Conservation (phyloP, 1,140 invertebrate species). For the Drosophila persimilis region DNA sequence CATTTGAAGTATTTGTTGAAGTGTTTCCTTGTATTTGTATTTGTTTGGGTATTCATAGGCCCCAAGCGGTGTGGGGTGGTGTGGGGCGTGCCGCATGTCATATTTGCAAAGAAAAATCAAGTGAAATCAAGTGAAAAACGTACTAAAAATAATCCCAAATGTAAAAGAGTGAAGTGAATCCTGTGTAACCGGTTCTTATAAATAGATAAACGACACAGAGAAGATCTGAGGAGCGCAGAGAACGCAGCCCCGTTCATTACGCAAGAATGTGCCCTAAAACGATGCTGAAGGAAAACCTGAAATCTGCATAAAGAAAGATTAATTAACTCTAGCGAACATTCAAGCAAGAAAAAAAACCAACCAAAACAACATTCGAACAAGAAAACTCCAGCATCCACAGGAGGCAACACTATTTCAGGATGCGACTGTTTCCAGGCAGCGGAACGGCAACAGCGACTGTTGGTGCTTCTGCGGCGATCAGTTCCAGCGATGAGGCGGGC, state of each 20-base stretch:
- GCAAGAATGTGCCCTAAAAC: conserved; percentile 82
- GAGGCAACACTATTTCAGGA: conserved; percentile 11
- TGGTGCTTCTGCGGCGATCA: conserved; percentile 6
- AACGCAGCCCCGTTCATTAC: conserved; percentile 59
- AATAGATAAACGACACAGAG: conserved; percentile 51
- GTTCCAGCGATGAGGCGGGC: conserved; percentile 67
- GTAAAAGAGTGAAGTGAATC: conserved; percentile 31
- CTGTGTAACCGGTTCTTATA: conserved; percentile 68
- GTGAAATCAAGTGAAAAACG: too few relatives aligned
- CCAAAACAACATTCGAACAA: conserved; percentile 16
- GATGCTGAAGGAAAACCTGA: conserved; percentile 75
- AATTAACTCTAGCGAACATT: conserved; percentile 53
- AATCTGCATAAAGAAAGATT: conserved; percentile 76
- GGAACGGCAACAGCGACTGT: conserved; percentile 39
- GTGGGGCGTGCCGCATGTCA: conserved; percentile 13
- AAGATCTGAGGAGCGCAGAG: conserved; percentile 21
- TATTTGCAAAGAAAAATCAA: conserved; percentile 45
- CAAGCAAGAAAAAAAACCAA: background rate
- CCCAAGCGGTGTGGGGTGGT: too few relatives aligned
- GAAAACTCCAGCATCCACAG: background rate
- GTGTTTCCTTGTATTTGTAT: conserved; percentile 13
- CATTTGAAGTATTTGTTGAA: conserved; percentile 31
- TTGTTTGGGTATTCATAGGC: conserved; percentile 12
- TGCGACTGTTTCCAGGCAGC: conserved; percentile 51
- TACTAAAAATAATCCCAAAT: too few relatives aligned